Evolutionary conservation across 2,113 vertebrate genomes (phyloP).

Genomic region (Sciurus niger): DNA sequence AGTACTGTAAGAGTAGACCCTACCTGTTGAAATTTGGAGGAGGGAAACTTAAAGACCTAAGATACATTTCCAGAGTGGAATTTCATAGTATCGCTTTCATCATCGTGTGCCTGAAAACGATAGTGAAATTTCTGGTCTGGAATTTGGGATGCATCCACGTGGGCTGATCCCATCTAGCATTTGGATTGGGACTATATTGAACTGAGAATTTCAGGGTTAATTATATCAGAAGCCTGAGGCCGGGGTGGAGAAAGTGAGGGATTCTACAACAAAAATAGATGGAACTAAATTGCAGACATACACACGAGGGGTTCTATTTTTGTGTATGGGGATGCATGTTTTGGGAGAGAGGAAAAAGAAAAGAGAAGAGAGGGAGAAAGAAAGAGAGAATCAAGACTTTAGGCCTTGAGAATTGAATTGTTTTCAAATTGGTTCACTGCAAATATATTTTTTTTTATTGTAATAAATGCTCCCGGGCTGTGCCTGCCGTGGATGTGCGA

Average conservation of each 20-base stretch:
- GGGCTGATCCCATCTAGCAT: not conserved
- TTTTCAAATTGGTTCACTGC: slow-evolving; percentile 83
- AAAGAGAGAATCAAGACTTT: not conserved
- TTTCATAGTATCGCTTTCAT: not conserved
- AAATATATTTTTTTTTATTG: slow-evolving; percentile 79
- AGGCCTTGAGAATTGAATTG: slow-evolving; percentile 83
- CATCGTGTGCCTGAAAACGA: not conserved
- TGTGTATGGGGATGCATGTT: not conserved
- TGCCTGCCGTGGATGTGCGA: slow-evolving; percentile 44
- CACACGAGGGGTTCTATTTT: not conserved
- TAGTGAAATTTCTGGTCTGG: not conserved
- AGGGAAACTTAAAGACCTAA: not conserved
- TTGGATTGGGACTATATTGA: not conserved
- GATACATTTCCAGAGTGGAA: not conserved
- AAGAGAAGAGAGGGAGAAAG: not conserved
- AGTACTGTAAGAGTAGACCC: not conserved
- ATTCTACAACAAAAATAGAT: not conserved
- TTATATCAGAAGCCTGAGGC: slow-evolving; percentile 28
- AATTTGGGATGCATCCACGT: not conserved
- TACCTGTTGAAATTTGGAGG: not conserved
- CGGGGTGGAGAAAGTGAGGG: not conserved
- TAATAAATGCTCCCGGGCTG: slow-evolving; percentile 81
- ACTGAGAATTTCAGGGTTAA: slow-evolving; percentile 45
- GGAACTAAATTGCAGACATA: not conserved
- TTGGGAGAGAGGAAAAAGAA: not conserved